Evolutionary conservation across 2,113 vertebrate species (phyloP).

Genomic region (Mormoops blainvillei): DNA sequence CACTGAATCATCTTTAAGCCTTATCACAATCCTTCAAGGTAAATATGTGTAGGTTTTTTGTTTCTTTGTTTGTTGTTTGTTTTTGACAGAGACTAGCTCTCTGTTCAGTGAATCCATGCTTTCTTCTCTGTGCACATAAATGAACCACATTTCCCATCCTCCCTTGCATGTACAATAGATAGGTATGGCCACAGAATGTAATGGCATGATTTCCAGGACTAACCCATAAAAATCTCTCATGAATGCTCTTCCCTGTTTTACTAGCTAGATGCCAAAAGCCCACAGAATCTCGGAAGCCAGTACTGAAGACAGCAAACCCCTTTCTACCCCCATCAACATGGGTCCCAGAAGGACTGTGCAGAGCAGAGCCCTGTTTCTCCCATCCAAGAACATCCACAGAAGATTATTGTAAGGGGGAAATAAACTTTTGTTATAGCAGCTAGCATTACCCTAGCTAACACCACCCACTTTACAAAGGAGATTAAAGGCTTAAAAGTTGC

Average conservation of each 20-base stretch:
- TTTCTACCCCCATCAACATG: rapidly evolving
- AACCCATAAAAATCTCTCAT: background rate
- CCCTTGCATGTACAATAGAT: background rate
- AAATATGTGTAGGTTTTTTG: background rate
- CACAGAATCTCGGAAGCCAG: background rate
- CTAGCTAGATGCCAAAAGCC: background rate
- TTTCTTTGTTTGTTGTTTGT: background rate
- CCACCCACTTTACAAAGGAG: background rate
- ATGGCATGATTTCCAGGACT: background rate
- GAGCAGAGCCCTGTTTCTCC: background rate
- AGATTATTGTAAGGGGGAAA: background rate
- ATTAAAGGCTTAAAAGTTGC: background rate
- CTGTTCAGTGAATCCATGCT: background rate
- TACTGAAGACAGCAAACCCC: background rate
- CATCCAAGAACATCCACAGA: background rate
- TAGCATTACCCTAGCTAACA: background rate
- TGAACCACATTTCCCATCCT: background rate
- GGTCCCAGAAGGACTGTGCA: background rate
- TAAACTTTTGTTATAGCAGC: background rate
- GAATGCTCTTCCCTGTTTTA: background rate
- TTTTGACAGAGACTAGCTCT: background rate
- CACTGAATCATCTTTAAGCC: background rate
- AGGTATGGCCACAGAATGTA: background rate
- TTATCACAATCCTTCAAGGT: background rate
- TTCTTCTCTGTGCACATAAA: background rate